Percentiles rank a stretch among this genome's conserved stretches.
phyloP scores from a whole-genome alignment of 2,888 invertebrate genomes.

The Dryadula phaetusa region DNA sequence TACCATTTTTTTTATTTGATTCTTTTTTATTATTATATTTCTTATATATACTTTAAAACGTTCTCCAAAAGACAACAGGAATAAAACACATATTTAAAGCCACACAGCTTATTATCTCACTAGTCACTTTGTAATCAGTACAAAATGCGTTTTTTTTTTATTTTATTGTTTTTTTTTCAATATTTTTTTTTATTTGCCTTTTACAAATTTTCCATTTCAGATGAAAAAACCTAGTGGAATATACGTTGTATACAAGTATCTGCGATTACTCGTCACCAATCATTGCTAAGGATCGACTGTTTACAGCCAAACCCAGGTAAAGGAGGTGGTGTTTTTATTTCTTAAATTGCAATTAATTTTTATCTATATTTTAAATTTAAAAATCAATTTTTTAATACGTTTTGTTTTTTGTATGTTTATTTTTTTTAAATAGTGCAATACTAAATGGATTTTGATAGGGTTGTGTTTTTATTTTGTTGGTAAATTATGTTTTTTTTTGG shows the following conservation, averaged over 20 bases:
- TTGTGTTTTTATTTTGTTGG: neutral
- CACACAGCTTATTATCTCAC: slow-evolving; percentile 16
- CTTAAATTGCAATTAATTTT: neutral
- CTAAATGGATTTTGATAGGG: slow-evolving; percentile 1
- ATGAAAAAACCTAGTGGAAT: slow-evolving; percentile 57
- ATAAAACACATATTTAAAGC: no score
- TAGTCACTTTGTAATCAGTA: slow-evolving; percentile 5
- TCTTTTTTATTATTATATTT: no score
- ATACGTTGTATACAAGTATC: slow-evolving; percentile 58
- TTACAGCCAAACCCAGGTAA: slow-evolving; percentile 39
- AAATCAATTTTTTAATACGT: neutral
- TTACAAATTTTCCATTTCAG: slow-evolving; percentile 68
- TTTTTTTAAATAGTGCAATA: slow-evolving; percentile 11
- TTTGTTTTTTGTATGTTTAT: neutral
- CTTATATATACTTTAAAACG: no score
- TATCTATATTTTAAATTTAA: neutral
- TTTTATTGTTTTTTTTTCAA: slow-evolving; percentile 3
- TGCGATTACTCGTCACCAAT: slow-evolving; percentile 55
- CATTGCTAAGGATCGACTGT: slow-evolving; percentile 49
- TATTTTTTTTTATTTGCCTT: slow-evolving; percentile 44
- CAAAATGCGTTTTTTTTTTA: neutral
- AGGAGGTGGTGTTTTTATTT: neutral
- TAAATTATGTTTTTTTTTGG: neutral
- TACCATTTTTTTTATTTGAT: no score
- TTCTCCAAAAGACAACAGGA: no score